Conservation (phyloP, 2,797 vertebrate genomes). For the Halcyon leucocephala region DNA sequence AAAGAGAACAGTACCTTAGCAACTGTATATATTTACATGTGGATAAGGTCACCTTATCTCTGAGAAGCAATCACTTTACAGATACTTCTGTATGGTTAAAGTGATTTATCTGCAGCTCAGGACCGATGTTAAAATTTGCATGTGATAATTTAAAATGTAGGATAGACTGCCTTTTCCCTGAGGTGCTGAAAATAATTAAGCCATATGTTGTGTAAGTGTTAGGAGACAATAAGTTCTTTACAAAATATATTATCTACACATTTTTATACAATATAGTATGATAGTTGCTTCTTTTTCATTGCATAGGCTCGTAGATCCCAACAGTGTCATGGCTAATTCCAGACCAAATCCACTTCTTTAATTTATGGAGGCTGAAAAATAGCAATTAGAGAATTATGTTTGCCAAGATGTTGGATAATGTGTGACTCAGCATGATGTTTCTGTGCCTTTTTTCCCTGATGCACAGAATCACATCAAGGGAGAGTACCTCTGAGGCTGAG, state of each 20-base stretch:
- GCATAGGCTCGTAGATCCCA: neutral
- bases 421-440: neutral
- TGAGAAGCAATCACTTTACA: constrained; percentile 2
- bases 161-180: neutral
- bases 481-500: neutral
- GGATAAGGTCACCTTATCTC: constrained; percentile 17
- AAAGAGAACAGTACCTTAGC: neutral
- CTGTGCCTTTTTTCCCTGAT: neutral
- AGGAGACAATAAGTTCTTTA: neutral
- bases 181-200: constrained; percentile 2
- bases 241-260: neutral
- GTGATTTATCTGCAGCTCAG: neutral
- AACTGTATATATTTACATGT: constrained; percentile 36
- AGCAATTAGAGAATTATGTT: neutral
- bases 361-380: neutral
- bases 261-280: neutral
- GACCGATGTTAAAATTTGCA: neutral
- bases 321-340: neutral
- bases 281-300: neutral
- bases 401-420: neutral
- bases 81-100: constrained; percentile 10
- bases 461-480: neutral
- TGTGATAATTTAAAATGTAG: neutral
- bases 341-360: neutral
- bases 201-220: neutral